Evolutionary conservation across 2,797 vertebrate species (phyloP).

Genomic region (Alexandromys oeconomus): DNA sequence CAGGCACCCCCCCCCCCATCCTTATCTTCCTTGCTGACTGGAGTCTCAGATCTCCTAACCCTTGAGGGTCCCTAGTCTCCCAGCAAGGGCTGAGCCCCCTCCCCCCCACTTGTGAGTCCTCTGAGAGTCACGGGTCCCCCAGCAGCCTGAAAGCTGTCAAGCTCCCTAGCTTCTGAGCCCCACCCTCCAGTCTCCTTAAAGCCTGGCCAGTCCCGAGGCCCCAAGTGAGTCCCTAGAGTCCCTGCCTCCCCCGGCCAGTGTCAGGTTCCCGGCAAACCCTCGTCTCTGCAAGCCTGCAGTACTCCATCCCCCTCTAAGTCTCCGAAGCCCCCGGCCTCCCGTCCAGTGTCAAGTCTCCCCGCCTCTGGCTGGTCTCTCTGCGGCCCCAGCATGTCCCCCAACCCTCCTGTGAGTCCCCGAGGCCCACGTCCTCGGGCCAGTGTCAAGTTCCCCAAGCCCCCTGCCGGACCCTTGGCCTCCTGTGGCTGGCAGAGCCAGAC

Average conservation of each 20-base stretch:
- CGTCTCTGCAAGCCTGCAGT: neutral
- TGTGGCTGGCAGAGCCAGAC: no score
- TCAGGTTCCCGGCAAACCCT: neutral
- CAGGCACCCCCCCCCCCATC: neutral
- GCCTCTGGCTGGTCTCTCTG: neutral
- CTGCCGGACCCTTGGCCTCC: neutral
- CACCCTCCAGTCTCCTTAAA: neutral
- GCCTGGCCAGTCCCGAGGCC: neutral
- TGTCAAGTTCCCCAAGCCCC: neutral
- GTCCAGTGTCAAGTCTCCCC: no score
- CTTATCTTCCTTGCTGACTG: neutral
- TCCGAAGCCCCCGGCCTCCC: neutral
- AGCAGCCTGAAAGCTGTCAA: neutral
- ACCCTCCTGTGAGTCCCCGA: no score
- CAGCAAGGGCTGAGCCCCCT: neutral
- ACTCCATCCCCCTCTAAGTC: neutral
- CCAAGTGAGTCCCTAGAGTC: neutral
- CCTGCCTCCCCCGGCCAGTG: neutral
- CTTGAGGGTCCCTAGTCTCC: neutral
- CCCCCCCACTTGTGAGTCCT: neutral
- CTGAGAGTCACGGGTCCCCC: neutral
- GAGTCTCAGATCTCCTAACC: neutral
- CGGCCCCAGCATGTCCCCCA: neutral
- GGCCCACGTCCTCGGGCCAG: neutral
- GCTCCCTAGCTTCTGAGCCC: neutral